Conservation (phyloP, 2,888 invertebrate genomes). For the Apodemia hepburni region DNA sequence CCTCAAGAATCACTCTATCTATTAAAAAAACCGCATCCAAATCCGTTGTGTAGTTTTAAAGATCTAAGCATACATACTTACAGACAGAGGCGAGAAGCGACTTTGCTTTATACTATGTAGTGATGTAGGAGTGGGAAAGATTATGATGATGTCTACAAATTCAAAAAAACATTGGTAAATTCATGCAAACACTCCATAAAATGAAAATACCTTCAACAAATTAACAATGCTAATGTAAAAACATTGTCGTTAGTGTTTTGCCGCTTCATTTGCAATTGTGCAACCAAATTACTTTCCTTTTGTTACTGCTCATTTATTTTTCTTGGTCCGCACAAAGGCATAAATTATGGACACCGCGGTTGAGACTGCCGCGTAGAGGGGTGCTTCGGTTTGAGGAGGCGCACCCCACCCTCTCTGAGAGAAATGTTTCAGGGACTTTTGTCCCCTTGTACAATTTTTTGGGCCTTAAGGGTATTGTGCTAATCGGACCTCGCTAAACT, state of each 20-base stretch:
- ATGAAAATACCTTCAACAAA: background rate
- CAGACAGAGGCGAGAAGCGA: too few species aligned
- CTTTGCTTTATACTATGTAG: too few species aligned
- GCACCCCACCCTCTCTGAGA: slow-evolving; percentile 51
- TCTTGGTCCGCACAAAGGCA: slow-evolving; percentile 68
- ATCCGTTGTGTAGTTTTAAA: too few species aligned
- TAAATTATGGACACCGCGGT: slow-evolving; percentile 75
- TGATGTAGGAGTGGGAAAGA: too few species aligned
- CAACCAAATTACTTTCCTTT: slow-evolving; percentile 44
- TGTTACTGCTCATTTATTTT: slow-evolving; percentile 67
- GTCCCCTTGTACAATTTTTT: slow-evolving; percentile 70
- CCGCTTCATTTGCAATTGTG: slow-evolving; percentile 8
- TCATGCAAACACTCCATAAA: background rate
- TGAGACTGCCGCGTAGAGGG: slow-evolving; percentile 55
- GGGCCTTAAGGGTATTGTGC: slow-evolving; percentile 76
- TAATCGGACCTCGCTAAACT: slow-evolving; percentile 67
- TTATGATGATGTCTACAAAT: too few species aligned
- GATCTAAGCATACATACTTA: too few species aligned
- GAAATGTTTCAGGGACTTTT: slow-evolving; percentile 72
- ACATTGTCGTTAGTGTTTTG: slow-evolving; percentile 5
- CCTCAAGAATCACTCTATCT: too few species aligned
- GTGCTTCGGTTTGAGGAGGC: slow-evolving; percentile 29
- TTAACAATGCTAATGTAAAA: slow-evolving; percentile 8
- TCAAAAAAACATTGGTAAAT: too few species aligned
- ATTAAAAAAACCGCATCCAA: too few species aligned